Conservation (phyloP, 2,888 invertebrate species). For the Aphodius sticticus region DNA sequence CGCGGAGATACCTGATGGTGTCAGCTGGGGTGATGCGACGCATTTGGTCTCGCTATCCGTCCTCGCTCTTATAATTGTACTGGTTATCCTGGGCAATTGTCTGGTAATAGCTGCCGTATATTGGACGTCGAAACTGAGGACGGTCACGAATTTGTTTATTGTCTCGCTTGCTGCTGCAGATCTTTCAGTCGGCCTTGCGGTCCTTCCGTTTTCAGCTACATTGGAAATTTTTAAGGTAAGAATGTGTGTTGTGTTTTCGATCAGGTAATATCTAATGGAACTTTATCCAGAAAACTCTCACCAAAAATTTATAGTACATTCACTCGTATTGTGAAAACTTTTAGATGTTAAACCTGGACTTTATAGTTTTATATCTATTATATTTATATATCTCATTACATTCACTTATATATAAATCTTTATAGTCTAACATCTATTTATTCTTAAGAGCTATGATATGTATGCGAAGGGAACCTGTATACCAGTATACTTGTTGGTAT, state of each 20-base stretch:
- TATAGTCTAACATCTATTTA: too few species aligned
- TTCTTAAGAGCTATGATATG: too few species aligned
- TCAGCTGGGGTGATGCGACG: constrained; percentile 83
- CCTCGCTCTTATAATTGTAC: constrained; percentile 83
- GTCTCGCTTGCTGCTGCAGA: constrained; percentile 97
- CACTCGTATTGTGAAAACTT: too few species aligned
- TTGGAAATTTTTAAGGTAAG: constrained; percentile 90
- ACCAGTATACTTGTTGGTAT: too few species aligned
- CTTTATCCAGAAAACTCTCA: too few species aligned
- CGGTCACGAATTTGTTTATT: constrained; percentile 96
- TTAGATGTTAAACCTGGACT: too few species aligned
- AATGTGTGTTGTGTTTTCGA: neutral
- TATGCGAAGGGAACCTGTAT: too few species aligned
- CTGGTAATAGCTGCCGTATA: constrained; percentile 93
- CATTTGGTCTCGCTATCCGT: constrained; percentile 79
- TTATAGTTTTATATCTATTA: too few species aligned
- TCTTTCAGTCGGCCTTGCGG: constrained; percentile 92
- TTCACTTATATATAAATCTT: too few species aligned
- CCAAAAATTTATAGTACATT: too few species aligned
- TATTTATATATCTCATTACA: too few species aligned
- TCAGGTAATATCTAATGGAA: neutral
- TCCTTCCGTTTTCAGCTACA: constrained; percentile 94
- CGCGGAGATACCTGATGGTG: constrained; percentile 80
- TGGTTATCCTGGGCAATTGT: constrained; percentile 90
- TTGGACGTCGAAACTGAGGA: constrained; percentile 89